Evolutionary conservation across 64 coral and sea anemone species (phyloP).

Genomic region (Anthopleura sola): DNA sequence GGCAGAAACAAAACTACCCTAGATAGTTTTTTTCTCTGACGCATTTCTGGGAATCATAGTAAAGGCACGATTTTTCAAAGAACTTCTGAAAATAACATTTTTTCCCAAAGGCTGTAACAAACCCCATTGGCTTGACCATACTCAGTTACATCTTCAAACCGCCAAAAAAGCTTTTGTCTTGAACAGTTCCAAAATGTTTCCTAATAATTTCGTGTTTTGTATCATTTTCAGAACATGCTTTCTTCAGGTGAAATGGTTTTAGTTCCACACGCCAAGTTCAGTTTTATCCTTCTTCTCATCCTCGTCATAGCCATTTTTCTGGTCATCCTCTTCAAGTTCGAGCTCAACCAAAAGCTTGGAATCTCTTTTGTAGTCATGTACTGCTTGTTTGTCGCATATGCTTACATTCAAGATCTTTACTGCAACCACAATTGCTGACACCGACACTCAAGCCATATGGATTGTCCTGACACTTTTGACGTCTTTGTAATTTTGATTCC

Average conservation of each 20-base stretch:
- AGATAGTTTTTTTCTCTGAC: no score
- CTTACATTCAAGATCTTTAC: constrained; percentile 79
- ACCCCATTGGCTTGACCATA: no score
- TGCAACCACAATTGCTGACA: constrained; percentile 61
- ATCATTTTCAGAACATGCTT: constrained; percentile 40
- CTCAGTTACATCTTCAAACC: no score
- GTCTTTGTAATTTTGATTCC: not conserved
- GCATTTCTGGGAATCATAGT: no score
- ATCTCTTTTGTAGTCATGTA: constrained; percentile 73
- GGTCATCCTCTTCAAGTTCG: constrained; percentile 58
- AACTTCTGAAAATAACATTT: no score
- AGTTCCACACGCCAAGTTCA: constrained; percentile 87
- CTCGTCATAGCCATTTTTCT: constrained; percentile 53
- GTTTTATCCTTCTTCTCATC: constrained; percentile 80
- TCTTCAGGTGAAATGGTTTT: constrained; percentile 50
- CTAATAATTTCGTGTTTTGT: constrained; percentile 18
- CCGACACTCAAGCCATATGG: not conserved
- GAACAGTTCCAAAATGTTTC: not conserved
- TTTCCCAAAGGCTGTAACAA: no score
- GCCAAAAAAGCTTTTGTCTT: no score
- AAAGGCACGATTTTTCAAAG: no score
- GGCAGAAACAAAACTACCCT: no score
- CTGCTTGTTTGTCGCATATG: constrained; percentile 71
- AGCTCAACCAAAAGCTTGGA: constrained; percentile 57
- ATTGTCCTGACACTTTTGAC: not conserved